Evolutionary conservation across 2,888 invertebrate genomes (phyloP), one percentile per base, ranked within the genome.

Genomic region (Cylloceria caligata): DNA sequence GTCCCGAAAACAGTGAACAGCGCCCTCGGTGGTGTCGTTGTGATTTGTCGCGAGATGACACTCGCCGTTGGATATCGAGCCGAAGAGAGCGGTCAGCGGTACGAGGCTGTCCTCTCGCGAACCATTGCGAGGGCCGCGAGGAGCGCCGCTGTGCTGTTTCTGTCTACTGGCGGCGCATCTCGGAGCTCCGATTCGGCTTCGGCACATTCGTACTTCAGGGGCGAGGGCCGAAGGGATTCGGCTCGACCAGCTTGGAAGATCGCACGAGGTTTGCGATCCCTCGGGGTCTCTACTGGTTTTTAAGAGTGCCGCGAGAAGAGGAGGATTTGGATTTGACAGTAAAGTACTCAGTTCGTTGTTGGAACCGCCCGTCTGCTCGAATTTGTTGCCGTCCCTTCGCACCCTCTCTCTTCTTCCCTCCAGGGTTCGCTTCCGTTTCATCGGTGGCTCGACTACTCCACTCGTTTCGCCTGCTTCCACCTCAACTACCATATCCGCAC

Each of bases 1-100:
- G 88, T 98, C 97, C 91, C 96, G 95, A 89, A 97, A 97, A 91
- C 96, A 97, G 92, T 98, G 97, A 49, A 97, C 96, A 0, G 97
- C 96, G 11, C 97, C 97, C 87, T 97, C 97, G 3, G 94, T 93
- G 0, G 97, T 97, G 89, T 98, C 98, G 88, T 97, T 90, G 81
- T 90, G 97, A 30, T 96, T 96, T 27, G 95, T 95, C 3, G 97
- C 97, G 75, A 97, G 94, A 89, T 97, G 97, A 24, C 94, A 95
- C 19, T 90, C 89, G 30, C 94, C 93, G 80, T 93, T 93, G 7
- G 93, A 92, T 82, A 93, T 89, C 1, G 93, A 90, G 67, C 91
- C 92, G 27, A 93, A 92, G 34, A 94, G 92, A 1, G 93, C 93
- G 5, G 91, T 90, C 5, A 91, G 79, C 2, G 91, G 90, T 5